Evolutionary conservation across 2,113 vertebrate genomes (phyloP).

Genomic region (Aegithalos caudatus): DNA sequence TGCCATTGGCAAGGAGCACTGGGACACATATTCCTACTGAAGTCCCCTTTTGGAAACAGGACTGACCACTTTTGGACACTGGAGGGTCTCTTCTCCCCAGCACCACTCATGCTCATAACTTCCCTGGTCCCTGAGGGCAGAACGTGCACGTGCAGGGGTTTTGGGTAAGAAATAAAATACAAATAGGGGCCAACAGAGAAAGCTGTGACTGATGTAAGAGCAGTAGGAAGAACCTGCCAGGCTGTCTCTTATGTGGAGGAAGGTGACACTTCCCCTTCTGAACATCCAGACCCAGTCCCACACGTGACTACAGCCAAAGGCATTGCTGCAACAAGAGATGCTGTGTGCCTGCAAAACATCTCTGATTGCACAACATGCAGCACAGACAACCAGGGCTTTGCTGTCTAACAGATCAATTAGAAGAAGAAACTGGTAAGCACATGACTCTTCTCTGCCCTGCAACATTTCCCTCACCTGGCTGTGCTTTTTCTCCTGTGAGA

Average conservation of each 20-base stretch:
- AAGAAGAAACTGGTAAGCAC: neutral
- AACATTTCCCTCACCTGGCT: neutral
- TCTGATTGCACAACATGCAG: rapidly evolving
- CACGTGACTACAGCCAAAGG: neutral
- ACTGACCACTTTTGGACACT: neutral
- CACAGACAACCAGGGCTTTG: neutral
- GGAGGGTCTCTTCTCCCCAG: neutral
- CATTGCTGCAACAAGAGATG: neutral
- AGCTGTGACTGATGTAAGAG: neutral
- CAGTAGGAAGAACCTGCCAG: neutral
- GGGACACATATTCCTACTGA: neutral
- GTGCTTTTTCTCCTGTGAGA: neutral
- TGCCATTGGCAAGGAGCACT: neutral
- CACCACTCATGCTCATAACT: rapidly evolving
- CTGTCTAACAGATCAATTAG: neutral
- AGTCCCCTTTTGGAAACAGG: neutral
- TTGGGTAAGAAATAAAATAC: neutral
- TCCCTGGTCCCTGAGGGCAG: rapidly evolving
- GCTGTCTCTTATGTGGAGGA: rapidly evolving
- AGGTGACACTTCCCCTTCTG: neutral
- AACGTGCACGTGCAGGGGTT: neutral
- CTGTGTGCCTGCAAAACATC: neutral
- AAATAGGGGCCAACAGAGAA: neutral
- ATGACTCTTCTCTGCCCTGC: neutral
- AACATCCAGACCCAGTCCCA: neutral